These are phyloP conservation scores for Harmothoe impar DNA, from an alignment of 2,888 invertebrate genomes.

Conservation along the genomic window DNA sequence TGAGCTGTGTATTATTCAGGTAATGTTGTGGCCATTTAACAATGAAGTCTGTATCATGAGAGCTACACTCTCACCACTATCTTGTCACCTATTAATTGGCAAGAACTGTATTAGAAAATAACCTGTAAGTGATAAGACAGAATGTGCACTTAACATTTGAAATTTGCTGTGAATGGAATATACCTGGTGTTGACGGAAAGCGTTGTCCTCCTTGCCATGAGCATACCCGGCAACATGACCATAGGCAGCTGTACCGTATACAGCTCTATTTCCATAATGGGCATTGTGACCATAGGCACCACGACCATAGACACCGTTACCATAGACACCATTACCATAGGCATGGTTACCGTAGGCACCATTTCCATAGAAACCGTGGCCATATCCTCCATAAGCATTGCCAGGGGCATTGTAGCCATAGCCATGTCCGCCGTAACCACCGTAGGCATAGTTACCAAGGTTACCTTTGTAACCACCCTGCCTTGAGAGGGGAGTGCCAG, in stretches of 20 bases:
- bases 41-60: too few relatives aligned
- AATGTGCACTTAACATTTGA: too few relatives aligned
- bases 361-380: not conserved
- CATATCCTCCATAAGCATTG: not conserved
- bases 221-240: not conserved
- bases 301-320: not conserved
- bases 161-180: too few relatives aligned
- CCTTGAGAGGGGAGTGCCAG: constrained; percentile 12
- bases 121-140: too few relatives aligned
- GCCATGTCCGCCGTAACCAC: not conserved
- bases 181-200: constrained; percentile 5
- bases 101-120: too few relatives aligned
- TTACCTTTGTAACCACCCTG: not conserved
- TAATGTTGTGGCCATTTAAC: too few relatives aligned
- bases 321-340: not conserved
- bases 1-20: not conserved
- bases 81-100: too few relatives aligned
- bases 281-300: not conserved
- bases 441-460: not conserved
- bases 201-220: not conserved
- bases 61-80: too few relatives aligned
- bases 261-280: not conserved
- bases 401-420: not conserved
- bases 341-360: not conserved
- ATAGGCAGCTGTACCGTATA: not conserved